These are phyloP conservation scores for Oreortyx pictus DNA, from an alignment of 2,797 vertebrate species.

Conservation along the genomic window DNA sequence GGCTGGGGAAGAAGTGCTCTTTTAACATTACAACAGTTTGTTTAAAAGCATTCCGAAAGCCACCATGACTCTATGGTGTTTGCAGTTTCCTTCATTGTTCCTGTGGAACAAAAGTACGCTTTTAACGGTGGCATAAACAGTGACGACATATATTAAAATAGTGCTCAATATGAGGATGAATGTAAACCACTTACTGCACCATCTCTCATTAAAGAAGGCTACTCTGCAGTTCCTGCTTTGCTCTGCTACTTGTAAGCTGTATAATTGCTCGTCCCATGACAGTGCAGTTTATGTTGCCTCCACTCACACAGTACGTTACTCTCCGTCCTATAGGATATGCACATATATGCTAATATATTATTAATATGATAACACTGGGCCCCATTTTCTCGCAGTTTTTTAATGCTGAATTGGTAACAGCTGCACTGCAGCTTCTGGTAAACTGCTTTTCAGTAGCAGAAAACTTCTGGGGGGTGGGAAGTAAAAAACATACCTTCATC, in stretches of 20 bases:
- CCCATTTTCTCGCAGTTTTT: not conserved
- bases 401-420: slow-evolving; percentile 1
- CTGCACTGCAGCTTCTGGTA: slow-evolving; percentile 10
- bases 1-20: not conserved
- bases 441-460: not conserved
- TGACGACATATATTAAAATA: not conserved
- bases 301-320: not conserved
- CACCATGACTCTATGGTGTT: fast-evolving
- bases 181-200: not conserved
- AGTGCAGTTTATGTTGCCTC: slow-evolving; percentile 45
- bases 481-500: not conserved
- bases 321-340: not conserved
- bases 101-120: not conserved
- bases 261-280: slow-evolving; percentile 19
- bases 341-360: slow-evolving; percentile 1
- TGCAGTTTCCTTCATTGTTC: not conserved
- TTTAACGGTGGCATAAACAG: not conserved
- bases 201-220: slow-evolving; percentile 33
- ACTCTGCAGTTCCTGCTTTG: slow-evolving; percentile 30
- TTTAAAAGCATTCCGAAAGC: not conserved
- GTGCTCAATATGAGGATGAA: not conserved
- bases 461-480: not conserved
- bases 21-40: fast-evolving
- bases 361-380: slow-evolving; percentile 18
- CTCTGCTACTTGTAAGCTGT: slow-evolving; percentile 41